Evolutionary conservation across 2,113 vertebrate genomes (phyloP).

Genomic region (Todiramphus chloris): DNA sequence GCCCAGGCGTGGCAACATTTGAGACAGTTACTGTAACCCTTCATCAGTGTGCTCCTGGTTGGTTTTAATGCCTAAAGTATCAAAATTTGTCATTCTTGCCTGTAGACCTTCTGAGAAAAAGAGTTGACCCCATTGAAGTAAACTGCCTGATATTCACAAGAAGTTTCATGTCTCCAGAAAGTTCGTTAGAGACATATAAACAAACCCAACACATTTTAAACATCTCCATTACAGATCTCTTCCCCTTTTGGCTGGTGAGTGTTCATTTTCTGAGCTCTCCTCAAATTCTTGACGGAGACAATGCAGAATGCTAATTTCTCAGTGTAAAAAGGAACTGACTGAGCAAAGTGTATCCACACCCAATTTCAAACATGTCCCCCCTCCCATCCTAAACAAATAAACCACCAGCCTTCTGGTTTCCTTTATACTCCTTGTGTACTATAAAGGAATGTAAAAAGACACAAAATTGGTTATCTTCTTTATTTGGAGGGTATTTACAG

Average conservation of each 20-base stretch:
- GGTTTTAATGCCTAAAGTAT: not conserved
- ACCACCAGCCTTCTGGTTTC: not conserved
- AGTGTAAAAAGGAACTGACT: not conserved
- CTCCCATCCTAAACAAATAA: not conserved
- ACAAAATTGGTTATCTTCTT: not conserved
- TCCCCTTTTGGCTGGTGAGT: not conserved
- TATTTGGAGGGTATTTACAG: not conserved
- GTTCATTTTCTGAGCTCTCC: not conserved
- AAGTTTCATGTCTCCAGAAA: not conserved
- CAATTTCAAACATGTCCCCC: not conserved
- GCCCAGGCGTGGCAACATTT: not conserved
- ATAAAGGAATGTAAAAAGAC: not conserved
- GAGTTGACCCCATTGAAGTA: not conserved
- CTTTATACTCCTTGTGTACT: not conserved
- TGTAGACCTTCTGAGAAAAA: not conserved
- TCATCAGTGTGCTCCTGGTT: not conserved
- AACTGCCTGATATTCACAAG: accelerated
- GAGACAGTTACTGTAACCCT: not conserved
- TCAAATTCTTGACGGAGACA: not conserved
- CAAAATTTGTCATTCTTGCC: not conserved
- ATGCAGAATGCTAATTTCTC: not conserved
- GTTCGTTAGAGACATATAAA: not conserved
- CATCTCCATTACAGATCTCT: not conserved
- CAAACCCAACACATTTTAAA: not conserved
- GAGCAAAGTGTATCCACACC: not conserved